Conservation (phyloP, 2,797 vertebrate genomes). For the Notamacropus eugenii region DNA sequence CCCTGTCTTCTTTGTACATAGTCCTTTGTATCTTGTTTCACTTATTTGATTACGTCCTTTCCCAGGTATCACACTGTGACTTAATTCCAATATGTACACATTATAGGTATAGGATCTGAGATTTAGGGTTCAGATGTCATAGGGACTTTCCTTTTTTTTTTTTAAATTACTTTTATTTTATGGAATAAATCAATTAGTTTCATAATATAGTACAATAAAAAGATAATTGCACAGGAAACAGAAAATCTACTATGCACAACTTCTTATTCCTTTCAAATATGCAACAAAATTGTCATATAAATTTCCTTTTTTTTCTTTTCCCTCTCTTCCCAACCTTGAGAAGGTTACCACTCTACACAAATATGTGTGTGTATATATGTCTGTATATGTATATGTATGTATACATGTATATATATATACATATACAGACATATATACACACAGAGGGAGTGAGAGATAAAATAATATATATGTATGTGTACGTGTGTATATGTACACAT, state of each 20-base stretch:
- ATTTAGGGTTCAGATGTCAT: neutral
- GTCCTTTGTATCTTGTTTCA: neutral
- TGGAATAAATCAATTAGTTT: neutral
- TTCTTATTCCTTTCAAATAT: neutral
- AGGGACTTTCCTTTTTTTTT: neutral
- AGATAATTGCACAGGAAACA: neutral
- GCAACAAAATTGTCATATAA: neutral
- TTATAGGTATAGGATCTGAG: neutral
- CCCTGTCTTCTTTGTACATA: too few relatives aligned
- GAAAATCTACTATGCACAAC: neutral
- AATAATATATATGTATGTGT: too few relatives aligned
- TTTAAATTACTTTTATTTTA: neutral
- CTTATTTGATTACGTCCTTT: neutral
- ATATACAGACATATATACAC: too few relatives aligned
- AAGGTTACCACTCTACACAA: neutral
- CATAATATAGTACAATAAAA: neutral
- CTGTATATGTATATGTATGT: too few relatives aligned
- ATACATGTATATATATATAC: too few relatives aligned
- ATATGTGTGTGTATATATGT: neutral
- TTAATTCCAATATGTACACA: neutral
- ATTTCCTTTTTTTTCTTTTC: neutral
- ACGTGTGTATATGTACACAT: too few relatives aligned
- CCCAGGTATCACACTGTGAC: neutral
- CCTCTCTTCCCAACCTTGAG: neutral
- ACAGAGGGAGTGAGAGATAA: too few relatives aligned